phyloP scores from a whole-genome alignment of 2,888 invertebrate genomes.

The Cephus nigrinus region DNA sequence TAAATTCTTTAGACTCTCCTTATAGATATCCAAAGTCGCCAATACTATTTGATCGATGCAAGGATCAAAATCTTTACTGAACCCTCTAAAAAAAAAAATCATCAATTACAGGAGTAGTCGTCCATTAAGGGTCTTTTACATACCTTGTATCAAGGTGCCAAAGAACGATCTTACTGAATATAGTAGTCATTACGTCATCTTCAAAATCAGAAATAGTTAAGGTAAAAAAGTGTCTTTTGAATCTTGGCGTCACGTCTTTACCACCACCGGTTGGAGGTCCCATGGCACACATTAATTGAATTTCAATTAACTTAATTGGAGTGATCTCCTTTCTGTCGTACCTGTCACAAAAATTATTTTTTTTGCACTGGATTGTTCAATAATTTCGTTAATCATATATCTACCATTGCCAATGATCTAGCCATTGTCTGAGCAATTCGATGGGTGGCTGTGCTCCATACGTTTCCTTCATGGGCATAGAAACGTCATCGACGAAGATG shows the following conservation, averaged over 20 bases:
- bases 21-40: conserved; percentile 89
- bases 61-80: conserved; percentile 93
- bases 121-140: conserved; percentile 4
- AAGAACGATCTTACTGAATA: conserved; percentile 89
- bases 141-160: conserved; percentile 96
- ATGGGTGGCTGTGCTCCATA: conserved; percentile 97
- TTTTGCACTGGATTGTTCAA: not conserved
- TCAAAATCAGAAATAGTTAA: conserved; percentile 90
- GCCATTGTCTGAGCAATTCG: conserved; percentile 88
- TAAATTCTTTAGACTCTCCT: conserved; percentile 82
- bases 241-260: conserved; percentile 85
- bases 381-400: not conserved
- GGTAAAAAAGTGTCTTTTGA: conserved; percentile 87
- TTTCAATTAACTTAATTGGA: conserved; percentile 84
- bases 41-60: conserved; percentile 89
- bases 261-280: conserved; percentile 82
- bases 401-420: conserved; percentile 89
- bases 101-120: not conserved
- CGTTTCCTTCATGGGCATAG: conserved; percentile 90
- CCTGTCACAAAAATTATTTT: conserved; percentile 30
- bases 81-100: conserved; percentile 70
- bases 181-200: conserved; percentile 83
- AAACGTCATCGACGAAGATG: conserved; percentile 96
- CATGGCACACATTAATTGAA: conserved; percentile 84
- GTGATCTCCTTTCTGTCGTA: conserved; percentile 85